Evolutionary conservation across 30 jellyfish, hydroid and myxozoan species (phyloP), one percentile per base, ranked within the genome.

Genomic region (Rhopilema esculentum): DNA sequence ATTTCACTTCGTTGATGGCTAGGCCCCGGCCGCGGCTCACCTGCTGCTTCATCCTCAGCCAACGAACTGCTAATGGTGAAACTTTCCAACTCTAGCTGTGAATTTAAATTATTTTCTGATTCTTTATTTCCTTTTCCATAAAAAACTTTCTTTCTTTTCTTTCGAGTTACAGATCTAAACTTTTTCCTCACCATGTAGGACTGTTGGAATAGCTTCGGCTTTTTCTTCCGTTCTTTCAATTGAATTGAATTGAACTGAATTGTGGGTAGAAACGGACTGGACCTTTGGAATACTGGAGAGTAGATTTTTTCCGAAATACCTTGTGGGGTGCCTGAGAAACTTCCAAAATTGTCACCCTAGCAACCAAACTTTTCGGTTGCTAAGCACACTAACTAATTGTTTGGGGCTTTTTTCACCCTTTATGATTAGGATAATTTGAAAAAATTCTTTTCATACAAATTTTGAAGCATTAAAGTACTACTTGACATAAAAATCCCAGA

Each of bases 201-300:
- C 57, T 40, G 57, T 40, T 40, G 57, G 57, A 40, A 40, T 40
- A 40, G 57, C 57, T 40, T 40, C 57, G 57, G 57, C 57, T 40
- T 40, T 40, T 40, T 40, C 57, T 40, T 40, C 57, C 57, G 57
- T 40, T 40, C 57, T 40, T 40, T 40, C 57, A 40, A 40, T 40
- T 40, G 57, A 40, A 15, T 20, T 67, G 77, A 67, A 33, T 33
- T 23, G 63, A 24, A 72, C 50, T 29, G 83, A 49, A 29, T 72
- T 72, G 57, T 40, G 83, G 83, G 83, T 72, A 72, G 57, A 72
- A 49, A 26, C 25, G 83, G 83, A 72, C 50, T 72, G 83, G 83
- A 72, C 66, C 50, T 23, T 72, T 25, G 83, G 83, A 72, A 22
- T 23, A 24, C 49, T 32, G 74, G 74, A 64, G 31, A 64, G 31